Evolutionary conservation across 2,113 vertebrate genomes (phyloP), one percentile per base, ranked within the genome.

Genomic region (Gallinago jamesoni): DNA sequence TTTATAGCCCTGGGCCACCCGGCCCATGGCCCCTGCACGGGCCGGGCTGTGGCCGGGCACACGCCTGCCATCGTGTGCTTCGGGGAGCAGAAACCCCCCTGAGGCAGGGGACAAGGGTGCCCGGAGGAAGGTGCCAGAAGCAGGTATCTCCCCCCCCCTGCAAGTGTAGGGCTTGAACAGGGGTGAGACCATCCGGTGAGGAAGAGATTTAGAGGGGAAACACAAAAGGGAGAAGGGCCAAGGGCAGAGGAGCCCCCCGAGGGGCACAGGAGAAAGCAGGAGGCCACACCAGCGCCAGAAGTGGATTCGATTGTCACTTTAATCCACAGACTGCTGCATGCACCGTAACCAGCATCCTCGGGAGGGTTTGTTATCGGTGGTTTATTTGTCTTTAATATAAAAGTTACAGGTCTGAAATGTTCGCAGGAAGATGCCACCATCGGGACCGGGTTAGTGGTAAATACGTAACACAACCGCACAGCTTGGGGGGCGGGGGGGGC

Each of bases 381-480:
- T 98, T 98, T 98, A 98, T 98, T 98, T 56, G 43, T 94, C 93
- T 97, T 94, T 85, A 50, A 91, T 97, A 98, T 75, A 98, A 98
- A 98, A 98, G 96, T 96, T 97, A 98, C 98, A 97, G 89, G 75
- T 94, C 85, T 97, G 97, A 97, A 96, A 96, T 73, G 95, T 95
- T 87, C 1, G 93, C 94, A 80, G 97, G 97, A 91, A 92, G 97
- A 84, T 73, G 93, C 91, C 87, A 64, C 89, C 47, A 25, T 53
- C 28, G 5, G 96, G 76, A 80, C 37, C 5, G 88, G 69, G 93
- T 85, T 60, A 94, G 70, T 33, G 77, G 95, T 89, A 39, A 86
- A 78, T 59, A 24, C 76, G 94, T 67, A 73, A 86, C 86, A 97
- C 95, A 96, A 66, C 4, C 4, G 6, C 80, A 93, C 30, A 41